Conservation (phyloP, 2,797 vertebrate species). For the Hydrophis major region DNA sequence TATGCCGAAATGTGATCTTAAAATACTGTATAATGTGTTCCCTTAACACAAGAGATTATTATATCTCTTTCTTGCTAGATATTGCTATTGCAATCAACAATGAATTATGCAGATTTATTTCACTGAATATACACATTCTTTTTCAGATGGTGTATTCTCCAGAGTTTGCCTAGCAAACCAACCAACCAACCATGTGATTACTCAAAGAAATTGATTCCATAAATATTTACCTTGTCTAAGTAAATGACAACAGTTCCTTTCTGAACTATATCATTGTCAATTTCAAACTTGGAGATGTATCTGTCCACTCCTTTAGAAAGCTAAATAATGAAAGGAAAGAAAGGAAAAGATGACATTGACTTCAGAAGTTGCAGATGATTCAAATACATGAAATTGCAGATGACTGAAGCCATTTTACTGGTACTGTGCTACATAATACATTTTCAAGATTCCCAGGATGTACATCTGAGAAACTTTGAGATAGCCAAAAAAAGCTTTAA, state of each 20-base stretch:
- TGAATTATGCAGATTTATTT: neutral
- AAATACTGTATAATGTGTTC: neutral
- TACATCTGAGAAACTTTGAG: neutral
- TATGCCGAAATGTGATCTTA: neutral
- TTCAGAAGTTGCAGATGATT: neutral
- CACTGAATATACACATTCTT: neutral
- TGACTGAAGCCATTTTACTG: neutral
- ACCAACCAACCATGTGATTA: neutral
- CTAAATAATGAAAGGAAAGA: constrained; percentile 51
- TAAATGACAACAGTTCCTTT: constrained; percentile 83
- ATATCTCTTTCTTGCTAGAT: neutral
- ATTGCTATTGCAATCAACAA: neutral
- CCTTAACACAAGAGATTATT: neutral
- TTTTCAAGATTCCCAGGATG: neutral
- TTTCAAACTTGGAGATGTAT: constrained; percentile 77
- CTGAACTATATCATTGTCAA: constrained; percentile 67
- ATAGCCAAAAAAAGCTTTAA: neutral
- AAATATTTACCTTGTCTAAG: constrained; percentile 76
- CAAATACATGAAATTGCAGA: neutral
- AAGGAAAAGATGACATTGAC: neutral
- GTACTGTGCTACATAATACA: neutral
- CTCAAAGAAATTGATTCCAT: neutral
- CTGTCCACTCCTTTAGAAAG: constrained; percentile 69
- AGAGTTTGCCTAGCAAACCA: neutral
- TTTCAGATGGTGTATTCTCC: neutral